Base-by-base conservation (phyloP, 1,140 invertebrate species). In the Lordiphosa clarofinis region DNA sequence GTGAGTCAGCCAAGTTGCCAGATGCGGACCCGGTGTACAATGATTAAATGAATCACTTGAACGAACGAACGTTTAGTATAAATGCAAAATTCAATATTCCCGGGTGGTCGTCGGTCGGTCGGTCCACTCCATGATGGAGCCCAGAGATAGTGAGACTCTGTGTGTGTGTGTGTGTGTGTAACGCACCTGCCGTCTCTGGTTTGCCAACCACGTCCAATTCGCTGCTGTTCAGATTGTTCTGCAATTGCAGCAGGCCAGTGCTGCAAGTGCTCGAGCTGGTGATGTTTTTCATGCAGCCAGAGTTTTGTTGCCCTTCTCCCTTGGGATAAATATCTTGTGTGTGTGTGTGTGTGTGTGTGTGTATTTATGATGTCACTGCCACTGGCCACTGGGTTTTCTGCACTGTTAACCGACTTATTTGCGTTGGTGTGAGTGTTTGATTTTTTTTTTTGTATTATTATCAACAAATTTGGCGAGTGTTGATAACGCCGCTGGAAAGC, bases 281-380 rank as follows among this genome's bases (percentile, higher is more conserved):
- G 54, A 87, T 87, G 72, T 87, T 87, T 87, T 87, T 87, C 84
- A 87, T 87, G 84, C 84, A 86, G 81, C 79, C 79, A 86, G 74
- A 86, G 74, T 58, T 84, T 78, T 37, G 24, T 9, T 50, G 31
- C 13, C 28, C 28, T 31, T 31, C 28, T 31, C 28, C 28, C 28
- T 31, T 31, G 28, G 28, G 28, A 31, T 31, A 31, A 31, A 31
- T 31, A 31, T 59, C n/a, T n/a, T n/a, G n/a, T n/a, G n/a, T n/a
- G 39, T n/a, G 19, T 52, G 10, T 19, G 13, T 43, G 52, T 53
- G 19, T 52, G 28, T 37, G 37, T 36, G 15, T 12, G 11, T 64
- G 15, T 12, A 15, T 46, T 4, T 62, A 60, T 75, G 72, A 70
- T 75, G 72, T 70, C 36, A 31, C 10, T 43, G 11, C 35, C 38